Evolutionary conservation across 2,113 vertebrate species (phyloP), one percentile per base, ranked within the genome.

Genomic region (Apteryx mantelli): DNA sequence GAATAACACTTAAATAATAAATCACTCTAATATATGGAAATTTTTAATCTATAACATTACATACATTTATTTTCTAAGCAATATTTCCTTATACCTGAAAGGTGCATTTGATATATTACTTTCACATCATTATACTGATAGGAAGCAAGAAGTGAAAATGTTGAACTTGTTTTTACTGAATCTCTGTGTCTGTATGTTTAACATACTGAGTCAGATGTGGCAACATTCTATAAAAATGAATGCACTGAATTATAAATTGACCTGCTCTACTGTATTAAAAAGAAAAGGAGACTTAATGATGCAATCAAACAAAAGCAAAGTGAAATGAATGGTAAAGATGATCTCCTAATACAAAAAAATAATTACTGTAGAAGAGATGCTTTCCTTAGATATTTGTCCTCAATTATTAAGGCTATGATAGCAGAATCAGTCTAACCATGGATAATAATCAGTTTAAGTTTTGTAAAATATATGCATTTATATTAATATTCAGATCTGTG

Each of bases 131-230:
- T 73, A 84, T 26, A 76, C 5, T 36, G 58, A 77, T 26, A 89
- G 60, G 34, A 86, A 82, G 11, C 8, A 82, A 4, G 4, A 88
- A 88, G 7, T 28, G 4, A 93, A 93, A 96, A 74, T 26, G 40
- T 9, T 65, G 3, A 85, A 85, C 22, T 53, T 87, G 48, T 19
- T 91, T 74, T 58, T 11, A 70, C 8, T 50, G 48, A 44, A 82
- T 70, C 83, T 70, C 34, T 1, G 1, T 4, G 19, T 40, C 56
- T 0, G 0, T 58, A 40, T 0, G 5, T 82, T 91, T 91, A 79
- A 66, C 34, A 64, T 11, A 65, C 8, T 13, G 52, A n/a, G 53
- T 48, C 82, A 77, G 74, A 76, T 66, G 40, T 40, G 44, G 7
- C 18, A 61, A 8, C 1, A 58, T 53, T 82, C 86, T 56, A 38